These are phyloP conservation scores for Cryptus viduatorius DNA, from an alignment of 2,888 invertebrate species.

Conservation along the genomic window DNA sequence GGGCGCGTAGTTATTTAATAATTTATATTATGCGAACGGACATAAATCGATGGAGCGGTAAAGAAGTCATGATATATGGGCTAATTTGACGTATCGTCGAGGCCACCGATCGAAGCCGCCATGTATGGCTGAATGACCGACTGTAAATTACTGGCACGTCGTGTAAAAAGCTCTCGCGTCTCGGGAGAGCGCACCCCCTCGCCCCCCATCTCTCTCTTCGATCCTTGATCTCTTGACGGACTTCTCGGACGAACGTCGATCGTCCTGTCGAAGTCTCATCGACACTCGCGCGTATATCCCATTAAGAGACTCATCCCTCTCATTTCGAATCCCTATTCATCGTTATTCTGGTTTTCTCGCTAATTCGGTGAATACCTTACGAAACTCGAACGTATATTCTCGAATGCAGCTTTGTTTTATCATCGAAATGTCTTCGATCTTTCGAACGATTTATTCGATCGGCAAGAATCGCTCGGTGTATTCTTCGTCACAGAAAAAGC, in stretches of 20 bases:
- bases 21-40: slow-evolving; percentile 84
- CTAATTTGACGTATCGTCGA: slow-evolving; percentile 84
- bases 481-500: not conserved
- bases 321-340: slow-evolving; percentile 34
- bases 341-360: slow-evolving; percentile 62
- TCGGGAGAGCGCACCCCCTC: slow-evolving; percentile 53
- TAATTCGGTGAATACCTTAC: slow-evolving; percentile 63
- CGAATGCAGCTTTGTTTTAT: not conserved
- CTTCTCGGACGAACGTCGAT: slow-evolving; percentile 73
- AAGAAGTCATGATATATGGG: slow-evolving; percentile 84
- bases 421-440: not conserved
- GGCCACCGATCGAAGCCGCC: slow-evolving; percentile 79
- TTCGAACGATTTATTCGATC: not conserved
- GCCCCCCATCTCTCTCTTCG: slow-evolving; percentile 39
- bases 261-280: slow-evolving; percentile 79
- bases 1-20: slow-evolving; percentile 81
- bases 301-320: slow-evolving; percentile 65
- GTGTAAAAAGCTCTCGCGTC: slow-evolving; percentile 79
- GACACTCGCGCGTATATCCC: slow-evolving; percentile 76
- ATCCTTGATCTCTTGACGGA: slow-evolving; percentile 54
- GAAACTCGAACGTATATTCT: not conserved
- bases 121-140: slow-evolving; percentile 83
- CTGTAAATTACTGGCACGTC: slow-evolving; percentile 84
- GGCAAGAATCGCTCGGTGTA: not conserved
- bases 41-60: slow-evolving; percentile 82